These are phyloP conservation scores for Tyria jacobaeae DNA, from an alignment of 2,888 invertebrate genomes.

Conservation along the genomic window DNA sequence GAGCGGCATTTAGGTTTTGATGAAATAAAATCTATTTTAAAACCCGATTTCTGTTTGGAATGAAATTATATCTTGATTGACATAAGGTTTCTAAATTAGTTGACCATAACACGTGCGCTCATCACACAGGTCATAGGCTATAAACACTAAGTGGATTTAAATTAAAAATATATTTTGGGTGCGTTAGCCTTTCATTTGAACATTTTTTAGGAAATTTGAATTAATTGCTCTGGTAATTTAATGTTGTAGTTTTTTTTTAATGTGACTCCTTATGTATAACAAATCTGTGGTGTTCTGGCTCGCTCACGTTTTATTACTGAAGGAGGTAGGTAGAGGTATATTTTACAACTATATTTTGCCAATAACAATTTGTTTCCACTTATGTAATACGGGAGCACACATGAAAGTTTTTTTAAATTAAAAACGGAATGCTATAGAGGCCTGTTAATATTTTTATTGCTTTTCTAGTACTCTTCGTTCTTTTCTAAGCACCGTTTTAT, in stretches of 20 bases:
- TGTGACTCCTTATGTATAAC: too few species aligned
- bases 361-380: too few species aligned
- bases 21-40: slow-evolving; percentile 9
- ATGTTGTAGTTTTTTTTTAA: background rate
- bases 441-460: too few species aligned
- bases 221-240: background rate
- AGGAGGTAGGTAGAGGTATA: too few species aligned
- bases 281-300: too few species aligned
- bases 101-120: slow-evolving; percentile 18
- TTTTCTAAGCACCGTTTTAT: too few species aligned
- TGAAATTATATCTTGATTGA: slow-evolving; percentile 19
- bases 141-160: slow-evolving; percentile 2
- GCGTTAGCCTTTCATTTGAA: background rate
- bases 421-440: too few species aligned
- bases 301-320: too few species aligned
- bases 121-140: slow-evolving; percentile 10
- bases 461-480: too few species aligned
- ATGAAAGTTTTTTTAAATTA: too few species aligned
- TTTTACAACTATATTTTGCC: too few species aligned
- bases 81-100: slow-evolving; percentile 15
- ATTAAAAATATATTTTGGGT: background rate
- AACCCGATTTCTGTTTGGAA: slow-evolving; percentile 13
- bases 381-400: too few species aligned
- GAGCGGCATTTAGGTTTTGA: slow-evolving; percentile 11
- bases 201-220: background rate